Evolutionary conservation across 2,888 invertebrate species (phyloP), one percentile per base, ranked within the genome.

Genomic region (Empis livida): DNA sequence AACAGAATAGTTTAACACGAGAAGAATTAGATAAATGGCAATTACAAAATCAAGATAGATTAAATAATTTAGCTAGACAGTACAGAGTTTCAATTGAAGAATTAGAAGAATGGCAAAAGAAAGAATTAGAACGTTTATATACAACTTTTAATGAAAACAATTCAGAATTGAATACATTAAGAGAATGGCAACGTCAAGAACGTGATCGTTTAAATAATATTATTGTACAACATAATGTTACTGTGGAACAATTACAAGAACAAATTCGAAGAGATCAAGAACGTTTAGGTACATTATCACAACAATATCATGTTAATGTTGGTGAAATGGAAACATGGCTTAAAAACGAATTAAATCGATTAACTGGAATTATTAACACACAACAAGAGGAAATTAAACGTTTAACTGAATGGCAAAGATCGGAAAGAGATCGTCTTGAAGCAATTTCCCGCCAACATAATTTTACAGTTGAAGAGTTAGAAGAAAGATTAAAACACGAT

Each of bases 1-100:
- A 67, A 47, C 67, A 67, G 46, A 67, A 68, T 45, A 59, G 65
- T 27, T 53, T 60, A 1, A 61, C 56, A 1, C 49, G 51, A 0
- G 59, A 64, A n/a, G 66, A 67, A 9, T 56, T 67, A 10, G 59
- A 61, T 5, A 62, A 61, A 27, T 67, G 67, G 67, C 67, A 67
- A 47, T 54, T 20, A 2, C 60, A 64, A 40, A 65, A 67, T 43
- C 52, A 51, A 5, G 56, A 55, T 3, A 61, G 57, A 49, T 45
- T 67, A 11, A 45, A 49, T 2, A 53, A 56, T 14, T 32, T 58
- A 20, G 64, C 68, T 0, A 46, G 52, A 3, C 56, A 58, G 30
- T 62, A 65, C 35, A 55, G 55, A 1, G 55, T 67, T 4, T 53
- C 57, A 0, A 53, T 59, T 20, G 59, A 61, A 8, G 61, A 67